Evolutionary conservation across 2,113 vertebrate species (phyloP).

Genomic region (Promerops cafer): DNA sequence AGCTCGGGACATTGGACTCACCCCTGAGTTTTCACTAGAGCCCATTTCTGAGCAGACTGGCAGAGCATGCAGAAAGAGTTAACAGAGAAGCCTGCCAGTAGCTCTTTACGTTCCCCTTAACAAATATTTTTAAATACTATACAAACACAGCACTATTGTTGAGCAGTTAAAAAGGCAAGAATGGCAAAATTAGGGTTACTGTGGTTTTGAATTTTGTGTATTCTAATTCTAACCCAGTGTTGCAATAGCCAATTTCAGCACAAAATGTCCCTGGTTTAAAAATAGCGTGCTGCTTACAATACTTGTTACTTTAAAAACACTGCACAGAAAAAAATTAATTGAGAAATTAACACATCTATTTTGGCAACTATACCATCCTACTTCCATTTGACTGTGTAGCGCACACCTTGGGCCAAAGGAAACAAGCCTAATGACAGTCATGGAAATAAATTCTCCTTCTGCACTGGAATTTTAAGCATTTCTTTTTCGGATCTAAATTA

Average conservation of each 20-base stretch:
- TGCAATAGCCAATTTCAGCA: slow-evolving; percentile 43
- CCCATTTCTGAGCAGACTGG: background rate
- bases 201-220: slow-evolving; percentile 52
- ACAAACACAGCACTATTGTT: slow-evolving; percentile 46
- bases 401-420: background rate
- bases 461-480: background rate
- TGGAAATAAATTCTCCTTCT: background rate
- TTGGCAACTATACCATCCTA: background rate
- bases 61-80: background rate
- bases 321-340: background rate
- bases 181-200: slow-evolving; percentile 51
- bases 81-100: slow-evolving; percentile 31
- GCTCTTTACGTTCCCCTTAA: background rate
- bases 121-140: slow-evolving; percentile 31
- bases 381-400: background rate
- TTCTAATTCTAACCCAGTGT: slow-evolving; percentile 47
- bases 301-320: slow-evolving; percentile 23
- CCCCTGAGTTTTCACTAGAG: background rate
- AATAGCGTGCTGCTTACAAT: slow-evolving; percentile 26
- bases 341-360: slow-evolving; percentile 23
- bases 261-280: slow-evolving; percentile 57
- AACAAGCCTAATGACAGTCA: background rate
- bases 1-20: background rate
- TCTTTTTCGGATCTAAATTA: background rate
- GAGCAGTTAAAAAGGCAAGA: slow-evolving; percentile 32